A percentile compares a stretch with the other conserved stretches of the same genome.
These are phyloP conservation scores for Hippopotamus amphibius DNA, from an alignment of 2,113 vertebrate genomes.

Conservation along the genomic window DNA sequence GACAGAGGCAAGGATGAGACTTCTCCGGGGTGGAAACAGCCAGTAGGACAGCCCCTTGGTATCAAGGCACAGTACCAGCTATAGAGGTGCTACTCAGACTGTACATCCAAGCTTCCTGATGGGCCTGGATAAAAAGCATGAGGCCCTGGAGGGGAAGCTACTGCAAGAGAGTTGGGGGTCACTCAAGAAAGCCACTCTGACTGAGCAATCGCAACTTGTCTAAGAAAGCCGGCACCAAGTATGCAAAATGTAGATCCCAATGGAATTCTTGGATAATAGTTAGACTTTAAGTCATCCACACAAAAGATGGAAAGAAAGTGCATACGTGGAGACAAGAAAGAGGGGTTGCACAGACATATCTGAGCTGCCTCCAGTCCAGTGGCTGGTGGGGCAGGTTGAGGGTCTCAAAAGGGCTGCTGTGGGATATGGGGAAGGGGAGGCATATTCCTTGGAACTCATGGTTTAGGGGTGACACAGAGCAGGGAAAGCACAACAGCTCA, in stretches of 20 bases:
- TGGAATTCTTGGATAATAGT: not conserved
- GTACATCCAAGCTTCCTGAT: not conserved
- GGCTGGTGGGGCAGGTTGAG: not conserved
- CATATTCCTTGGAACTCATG: not conserved
- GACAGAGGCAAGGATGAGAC: not conserved
- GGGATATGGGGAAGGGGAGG: not conserved
- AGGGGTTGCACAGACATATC: not conserved
- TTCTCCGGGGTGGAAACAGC: not conserved
- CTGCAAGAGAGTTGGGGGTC: not conserved
- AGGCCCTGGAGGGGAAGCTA: not conserved
- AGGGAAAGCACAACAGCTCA: not conserved
- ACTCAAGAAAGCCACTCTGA: not conserved
- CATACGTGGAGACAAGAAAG: not conserved
- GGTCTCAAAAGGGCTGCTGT: not conserved
- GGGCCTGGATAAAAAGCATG: not conserved
- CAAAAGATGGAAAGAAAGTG: not conserved
- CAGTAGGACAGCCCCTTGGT: not conserved
- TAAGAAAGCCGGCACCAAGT: not conserved
- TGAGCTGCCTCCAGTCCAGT: rapidly evolving
- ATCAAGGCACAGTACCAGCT: not conserved
- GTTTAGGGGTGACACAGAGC: not conserved
- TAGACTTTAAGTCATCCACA: not conserved
- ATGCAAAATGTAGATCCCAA: not conserved
- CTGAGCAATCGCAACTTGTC: not conserved
- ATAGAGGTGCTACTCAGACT: not conserved